Percentiles rank a stretch among this genome's conserved stretches.
Evolutionary conservation across 2,888 invertebrate species (phyloP).

Genomic region (Nesidiocoris tenuis): DNA sequence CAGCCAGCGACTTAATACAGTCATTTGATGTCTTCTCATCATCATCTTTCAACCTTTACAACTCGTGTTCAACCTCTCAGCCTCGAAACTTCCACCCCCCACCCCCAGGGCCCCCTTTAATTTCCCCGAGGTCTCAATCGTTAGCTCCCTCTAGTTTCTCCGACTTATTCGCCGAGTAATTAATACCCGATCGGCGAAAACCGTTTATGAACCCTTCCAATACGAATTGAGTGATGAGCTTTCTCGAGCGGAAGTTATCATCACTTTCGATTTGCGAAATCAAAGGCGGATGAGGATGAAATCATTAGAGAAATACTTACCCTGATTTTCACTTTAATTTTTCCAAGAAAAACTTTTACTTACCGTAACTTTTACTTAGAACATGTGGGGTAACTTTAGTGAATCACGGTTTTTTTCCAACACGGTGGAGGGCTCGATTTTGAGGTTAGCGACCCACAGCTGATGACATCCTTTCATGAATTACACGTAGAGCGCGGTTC

Average conservation of each 20-base stretch:
- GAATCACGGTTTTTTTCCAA: conserved; percentile 1
- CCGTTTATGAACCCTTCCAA: not conserved
- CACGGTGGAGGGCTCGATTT: not conserved
- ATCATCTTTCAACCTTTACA: conserved; percentile 17
- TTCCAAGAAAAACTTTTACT: no score
- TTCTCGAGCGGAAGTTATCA: not conserved
- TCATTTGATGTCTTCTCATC: conserved; percentile 19
- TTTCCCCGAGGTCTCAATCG: not conserved
- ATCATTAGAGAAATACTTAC: no score
- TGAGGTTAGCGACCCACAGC: conserved; percentile 1
- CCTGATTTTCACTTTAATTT: no score
- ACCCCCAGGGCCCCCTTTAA: not conserved
- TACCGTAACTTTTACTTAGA: no score
- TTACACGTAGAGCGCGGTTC: conserved; percentile 2
- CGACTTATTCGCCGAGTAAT: not conserved
- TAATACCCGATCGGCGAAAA: not conserved
- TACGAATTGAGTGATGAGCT: not conserved
- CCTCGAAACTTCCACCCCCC: not conserved
- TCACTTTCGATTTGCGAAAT: not conserved
- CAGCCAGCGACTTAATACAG: conserved; percentile 8
- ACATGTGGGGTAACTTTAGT: conserved; percentile 4
- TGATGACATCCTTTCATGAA: not conserved
- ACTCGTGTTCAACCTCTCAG: not conserved
- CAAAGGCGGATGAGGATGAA: no score
- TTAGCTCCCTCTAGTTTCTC: not conserved